Base-by-base conservation (phyloP, 53 echinoderm and acorn worm genomes). In the Hippasteria phrygiana region DNA sequence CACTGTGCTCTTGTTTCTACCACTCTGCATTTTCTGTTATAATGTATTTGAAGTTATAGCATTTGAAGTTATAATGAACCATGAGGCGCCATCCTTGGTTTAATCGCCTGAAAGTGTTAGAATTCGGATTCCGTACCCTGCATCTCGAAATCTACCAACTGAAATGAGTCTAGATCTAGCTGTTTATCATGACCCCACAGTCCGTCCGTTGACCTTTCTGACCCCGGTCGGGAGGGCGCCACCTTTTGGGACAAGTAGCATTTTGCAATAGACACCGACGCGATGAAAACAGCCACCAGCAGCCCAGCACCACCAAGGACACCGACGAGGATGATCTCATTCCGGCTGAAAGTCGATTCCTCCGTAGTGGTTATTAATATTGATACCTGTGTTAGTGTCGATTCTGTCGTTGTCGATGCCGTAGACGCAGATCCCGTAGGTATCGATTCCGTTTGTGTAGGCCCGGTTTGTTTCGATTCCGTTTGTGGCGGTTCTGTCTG, bases 101-200 rank as follows among this genome's bases (percentile, higher is more conserved):
- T 40, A 22, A 65, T 9, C 11, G 3, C 3, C 22, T 33, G 1
- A 33, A 56, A 70, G 0, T 18, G 1, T 72, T 41, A 72, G 35
- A 72, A 1, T n/a, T 72, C 72, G 29, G 34, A 12, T 6, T 76
- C 50, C 17, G 16, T 76, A 56, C 78, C 78, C 78, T 78, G 78
- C 22, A 12, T 24, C 1, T 39, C 78, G 7, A 78, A 59, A 34
- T 78, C 78, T 4, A 18, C 22, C 41, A 78, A 13, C 10, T 62
- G 20, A 7, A 78, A 17, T 10, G 77, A 51, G 35, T 33, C 53
- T 53, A 2, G 1, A 1, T 77, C n/a, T 31, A 24, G 24, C 13
- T 38, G 2, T 77, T 55, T 14, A 31, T 55, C 77, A 18, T 18
- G n/a, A 36, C 17, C 20, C 35, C 54, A 33, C 31, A 50, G 16